Evolutionary conservation across 2,888 invertebrate genomes (phyloP).

Genomic region (Exephanes ischioxanthus): DNA sequence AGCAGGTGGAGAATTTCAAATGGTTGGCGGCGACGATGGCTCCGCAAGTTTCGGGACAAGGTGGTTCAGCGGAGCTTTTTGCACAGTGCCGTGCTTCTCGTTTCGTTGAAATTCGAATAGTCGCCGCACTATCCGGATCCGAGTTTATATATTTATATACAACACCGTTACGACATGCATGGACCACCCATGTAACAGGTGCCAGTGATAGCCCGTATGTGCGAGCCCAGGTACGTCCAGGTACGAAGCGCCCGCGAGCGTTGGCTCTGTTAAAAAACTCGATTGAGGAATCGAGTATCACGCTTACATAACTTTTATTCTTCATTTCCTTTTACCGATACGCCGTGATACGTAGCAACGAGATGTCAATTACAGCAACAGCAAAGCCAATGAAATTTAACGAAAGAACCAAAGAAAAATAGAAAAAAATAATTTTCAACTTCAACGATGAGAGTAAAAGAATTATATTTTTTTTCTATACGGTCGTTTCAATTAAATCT

Average conservation of each 20-base stretch:
- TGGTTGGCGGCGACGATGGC: slow-evolving; percentile 39
- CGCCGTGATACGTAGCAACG: neutral
- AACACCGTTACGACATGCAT: slow-evolving; percentile 4
- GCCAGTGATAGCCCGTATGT: slow-evolving; percentile 41
- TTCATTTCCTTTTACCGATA: neutral
- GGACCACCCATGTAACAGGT: slow-evolving; percentile 52
- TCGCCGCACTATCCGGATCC: slow-evolving; percentile 51
- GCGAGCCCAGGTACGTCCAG: neutral
- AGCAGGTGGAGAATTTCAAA: slow-evolving; percentile 69
- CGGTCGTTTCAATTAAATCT: neutral
- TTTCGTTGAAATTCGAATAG: slow-evolving; percentile 57
- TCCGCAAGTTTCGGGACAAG: neutral
- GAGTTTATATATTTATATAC: neutral
- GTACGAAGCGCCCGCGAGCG: neutral
- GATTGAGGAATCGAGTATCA: neutral
- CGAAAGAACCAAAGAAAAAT: neutral
- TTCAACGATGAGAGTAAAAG: neutral
- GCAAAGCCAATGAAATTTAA: neutral
- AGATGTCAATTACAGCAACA: neutral
- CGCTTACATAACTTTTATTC: neutral
- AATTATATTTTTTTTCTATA: neutral
- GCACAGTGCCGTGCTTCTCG: slow-evolving; percentile 16
- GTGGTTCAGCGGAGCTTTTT: neutral
- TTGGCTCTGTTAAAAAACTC: neutral
- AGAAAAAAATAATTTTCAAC: neutral